A percentile compares a stretch with the other conserved stretches of the same genome.
Evolutionary conservation across 2,888 invertebrate species (phyloP).

Genomic region (Dioctria linearis): DNA sequence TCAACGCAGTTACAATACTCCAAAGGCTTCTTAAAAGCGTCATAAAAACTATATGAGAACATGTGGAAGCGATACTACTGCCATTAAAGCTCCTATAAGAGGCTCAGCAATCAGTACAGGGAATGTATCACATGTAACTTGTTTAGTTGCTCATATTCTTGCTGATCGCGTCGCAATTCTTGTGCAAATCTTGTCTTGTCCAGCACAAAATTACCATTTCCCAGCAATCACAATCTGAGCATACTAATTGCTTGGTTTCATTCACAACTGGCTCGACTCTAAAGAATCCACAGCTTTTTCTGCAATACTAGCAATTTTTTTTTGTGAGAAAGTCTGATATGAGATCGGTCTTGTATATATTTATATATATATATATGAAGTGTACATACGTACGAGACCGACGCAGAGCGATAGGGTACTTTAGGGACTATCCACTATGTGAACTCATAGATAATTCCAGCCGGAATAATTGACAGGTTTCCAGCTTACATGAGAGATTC

Average conservation of each 20-base stretch:
- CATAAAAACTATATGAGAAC: constrained; percentile 21
- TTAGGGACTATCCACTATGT: constrained; percentile 36
- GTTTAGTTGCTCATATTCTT: constrained; percentile 36
- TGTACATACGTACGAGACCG: background rate
- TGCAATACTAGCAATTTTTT: background rate
- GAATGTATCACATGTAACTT: constrained; percentile 40
- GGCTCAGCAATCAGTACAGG: constrained; percentile 30
- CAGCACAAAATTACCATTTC: constrained; percentile 67
- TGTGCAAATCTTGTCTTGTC: constrained; percentile 47
- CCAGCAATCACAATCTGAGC: constrained; percentile 70
- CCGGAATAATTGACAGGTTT: constrained; percentile 41
- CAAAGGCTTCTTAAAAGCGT: constrained; percentile 8
- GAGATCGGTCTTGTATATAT: constrained; percentile 17
- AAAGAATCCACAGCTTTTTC: constrained; percentile 28
- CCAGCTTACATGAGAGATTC: constrained; percentile 19
- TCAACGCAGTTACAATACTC: background rate
- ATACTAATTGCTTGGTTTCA: constrained; percentile 67
- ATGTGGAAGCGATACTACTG: constrained; percentile 39
- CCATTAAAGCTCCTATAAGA: constrained; percentile 47
- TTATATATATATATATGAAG: too few species aligned
- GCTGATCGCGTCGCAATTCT: constrained; percentile 47
- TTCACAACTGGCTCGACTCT: constrained; percentile 48
- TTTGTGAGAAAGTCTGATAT: constrained; percentile 30
- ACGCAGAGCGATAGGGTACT: constrained; percentile 27
- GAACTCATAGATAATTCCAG: constrained; percentile 10